Evolutionary conservation across 2,888 invertebrate species (phyloP).

Genomic region (Agrotis puta): DNA sequence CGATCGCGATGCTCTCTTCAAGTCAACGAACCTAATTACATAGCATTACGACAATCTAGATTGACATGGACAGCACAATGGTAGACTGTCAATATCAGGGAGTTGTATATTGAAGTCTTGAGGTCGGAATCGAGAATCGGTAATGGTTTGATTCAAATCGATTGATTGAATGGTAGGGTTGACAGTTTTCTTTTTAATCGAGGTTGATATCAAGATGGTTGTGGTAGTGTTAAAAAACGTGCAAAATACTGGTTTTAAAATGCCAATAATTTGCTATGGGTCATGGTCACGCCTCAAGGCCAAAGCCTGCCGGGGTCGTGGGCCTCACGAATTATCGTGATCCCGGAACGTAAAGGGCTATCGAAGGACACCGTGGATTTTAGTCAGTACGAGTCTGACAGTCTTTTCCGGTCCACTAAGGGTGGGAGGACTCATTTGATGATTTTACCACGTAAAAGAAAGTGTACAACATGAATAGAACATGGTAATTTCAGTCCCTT

Average conservation of each 20-base stretch:
- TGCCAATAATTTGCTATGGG: not conserved
- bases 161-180: conserved; percentile 61
- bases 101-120: conserved; percentile 63
- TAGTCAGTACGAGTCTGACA: too few relatives aligned
- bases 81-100: conserved; percentile 54
- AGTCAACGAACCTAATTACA: conserved; percentile 59
- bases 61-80: conserved; percentile 66
- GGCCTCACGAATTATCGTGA: too few relatives aligned
- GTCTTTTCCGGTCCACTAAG: too few relatives aligned
- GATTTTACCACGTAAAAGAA: too few relatives aligned
- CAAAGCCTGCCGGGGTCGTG: too few relatives aligned
- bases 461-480: too few relatives aligned
- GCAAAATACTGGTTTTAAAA: not conserved
- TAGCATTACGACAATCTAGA: conserved; percentile 58
- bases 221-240: not conserved
- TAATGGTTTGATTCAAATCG: conserved; percentile 55
- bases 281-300: too few relatives aligned
- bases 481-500: too few relatives aligned
- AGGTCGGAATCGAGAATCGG: conserved; percentile 52
- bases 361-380: too few relatives aligned
- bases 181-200: conserved; percentile 13
- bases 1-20: conserved; percentile 38
- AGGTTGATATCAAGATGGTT: conserved; percentile 2
- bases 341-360: too few relatives aligned
- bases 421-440: too few relatives aligned